A percentile compares a stretch with the other conserved stretches of the same genome.
These are phyloP conservation scores for Erynnis tages DNA, from an alignment of 2,888 invertebrate species.

Conservation along the genomic window DNA sequence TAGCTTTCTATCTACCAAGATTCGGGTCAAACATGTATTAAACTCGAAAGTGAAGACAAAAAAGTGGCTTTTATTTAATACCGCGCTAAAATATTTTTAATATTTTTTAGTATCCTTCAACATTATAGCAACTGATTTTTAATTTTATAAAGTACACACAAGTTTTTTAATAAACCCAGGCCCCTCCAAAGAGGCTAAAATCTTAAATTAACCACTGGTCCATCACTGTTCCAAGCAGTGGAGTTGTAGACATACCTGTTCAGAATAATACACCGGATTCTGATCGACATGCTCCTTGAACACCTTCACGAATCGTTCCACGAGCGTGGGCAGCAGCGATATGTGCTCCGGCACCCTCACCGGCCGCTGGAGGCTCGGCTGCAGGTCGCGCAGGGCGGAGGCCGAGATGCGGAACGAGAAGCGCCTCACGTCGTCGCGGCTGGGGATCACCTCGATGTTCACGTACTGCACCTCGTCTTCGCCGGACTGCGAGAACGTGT, in stretches of 20 bases:
- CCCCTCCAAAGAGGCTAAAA: too few relatives aligned
- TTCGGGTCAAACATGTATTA: too few relatives aligned
- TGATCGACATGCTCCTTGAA: conserved; percentile 88
- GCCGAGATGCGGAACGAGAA: conserved; percentile 90
- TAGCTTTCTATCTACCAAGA: too few relatives aligned
- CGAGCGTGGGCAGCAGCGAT: conserved; percentile 84
- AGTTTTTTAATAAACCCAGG: too few relatives aligned
- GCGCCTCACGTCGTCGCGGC: conserved; percentile 77
- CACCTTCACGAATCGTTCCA: conserved; percentile 92
- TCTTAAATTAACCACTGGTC: too few relatives aligned
- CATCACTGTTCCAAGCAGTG: too few relatives aligned
- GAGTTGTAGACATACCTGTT: conserved; percentile 79
- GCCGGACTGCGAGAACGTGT: conserved; percentile 85
- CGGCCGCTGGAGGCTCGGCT: conserved; percentile 52
- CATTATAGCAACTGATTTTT: too few relatives aligned
- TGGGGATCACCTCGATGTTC: conserved; percentile 88
- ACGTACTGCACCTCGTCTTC: conserved; percentile 89
- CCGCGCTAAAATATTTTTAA: too few relatives aligned
- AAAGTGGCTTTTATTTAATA: too few relatives aligned
- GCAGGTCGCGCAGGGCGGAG: conserved; percentile 88
- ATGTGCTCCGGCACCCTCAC: conserved; percentile 64
- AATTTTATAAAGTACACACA: too few relatives aligned
- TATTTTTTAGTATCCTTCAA: too few relatives aligned
- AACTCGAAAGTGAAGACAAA: too few relatives aligned
- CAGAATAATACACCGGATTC: conserved; percentile 84